These are phyloP conservation scores for Oncorhynchus gorbuscha DNA, from an alignment of 2,113 vertebrate species.

Conservation along the genomic window DNA sequence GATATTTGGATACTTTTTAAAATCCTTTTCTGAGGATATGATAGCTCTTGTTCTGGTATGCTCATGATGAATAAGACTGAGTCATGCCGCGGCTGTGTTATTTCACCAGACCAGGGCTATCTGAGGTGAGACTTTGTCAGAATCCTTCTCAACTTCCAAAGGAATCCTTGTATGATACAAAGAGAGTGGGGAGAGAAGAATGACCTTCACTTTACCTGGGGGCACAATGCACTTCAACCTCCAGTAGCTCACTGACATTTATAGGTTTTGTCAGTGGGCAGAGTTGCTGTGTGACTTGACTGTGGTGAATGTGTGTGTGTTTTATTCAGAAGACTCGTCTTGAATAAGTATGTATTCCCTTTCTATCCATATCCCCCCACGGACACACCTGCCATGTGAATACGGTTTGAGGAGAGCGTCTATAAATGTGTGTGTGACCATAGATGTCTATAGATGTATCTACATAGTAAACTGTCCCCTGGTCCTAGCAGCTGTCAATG, in stretches of 20 bases:
- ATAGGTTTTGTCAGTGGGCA: conserved; percentile 39
- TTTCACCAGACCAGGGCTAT: conserved; percentile 3
- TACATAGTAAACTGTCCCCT: neutral
- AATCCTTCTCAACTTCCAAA: conserved; percentile 19
- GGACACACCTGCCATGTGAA: conserved; percentile 11
- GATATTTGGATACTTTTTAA: neutral
- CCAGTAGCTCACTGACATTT: conserved; percentile 30
- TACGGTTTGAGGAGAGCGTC: neutral
- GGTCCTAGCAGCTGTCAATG: conserved; percentile 20
- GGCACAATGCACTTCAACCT: conserved; percentile 37
- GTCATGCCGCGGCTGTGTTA: neutral
- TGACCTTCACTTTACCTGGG: conserved; percentile 43
- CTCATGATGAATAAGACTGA: neutral
- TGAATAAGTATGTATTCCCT: neutral
- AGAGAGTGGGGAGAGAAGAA: conserved; percentile 21
- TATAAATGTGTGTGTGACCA: neutral
- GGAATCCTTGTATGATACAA: conserved; percentile 14
- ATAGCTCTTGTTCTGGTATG: neutral
- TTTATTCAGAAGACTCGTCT: no score
- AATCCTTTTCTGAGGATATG: neutral
- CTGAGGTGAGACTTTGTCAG: conserved; percentile 8
- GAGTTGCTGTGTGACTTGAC: conserved; percentile 43
- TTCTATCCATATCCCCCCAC: neutral
- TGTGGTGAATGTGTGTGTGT: neutral
- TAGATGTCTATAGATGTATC: neutral